Evolutionary conservation across 2,113 vertebrate species (phyloP).

Genomic region (Pachypanchax playfairii): DNA sequence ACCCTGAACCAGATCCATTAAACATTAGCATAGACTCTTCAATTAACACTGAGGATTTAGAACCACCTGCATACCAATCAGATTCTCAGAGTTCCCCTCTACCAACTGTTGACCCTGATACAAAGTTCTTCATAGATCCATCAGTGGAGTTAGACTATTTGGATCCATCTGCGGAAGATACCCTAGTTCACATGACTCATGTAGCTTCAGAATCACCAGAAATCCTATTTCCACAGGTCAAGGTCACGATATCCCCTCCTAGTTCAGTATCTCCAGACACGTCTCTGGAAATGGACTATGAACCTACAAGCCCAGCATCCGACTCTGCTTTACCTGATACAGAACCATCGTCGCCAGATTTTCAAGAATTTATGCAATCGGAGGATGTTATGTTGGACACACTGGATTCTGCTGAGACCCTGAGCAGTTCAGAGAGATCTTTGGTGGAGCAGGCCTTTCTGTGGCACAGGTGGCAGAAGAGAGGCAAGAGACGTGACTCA

Average conservation of each 20-base stretch:
- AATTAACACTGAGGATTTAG: conserved; percentile 53
- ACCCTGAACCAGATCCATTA: conserved; percentile 72
- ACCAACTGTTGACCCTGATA: conserved; percentile 22
- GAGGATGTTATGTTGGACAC: conserved; percentile 41
- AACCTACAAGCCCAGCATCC: conserved; percentile 25
- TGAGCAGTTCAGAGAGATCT: conserved; percentile 52
- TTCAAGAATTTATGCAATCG: conserved; percentile 49
- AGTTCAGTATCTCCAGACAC: conserved; percentile 72
- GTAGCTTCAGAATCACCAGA: conserved; percentile 5
- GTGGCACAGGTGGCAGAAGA: conserved; percentile 77
- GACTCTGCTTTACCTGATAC: conserved; percentile 24
- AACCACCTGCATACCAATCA: conserved; percentile 49
- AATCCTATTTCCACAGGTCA: conserved; percentile 47
- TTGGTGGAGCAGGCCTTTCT: conserved; percentile 67
- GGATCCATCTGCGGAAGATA: conserved; percentile 50
- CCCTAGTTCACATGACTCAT: conserved; percentile 27
- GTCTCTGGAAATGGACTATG: conserved; percentile 65
- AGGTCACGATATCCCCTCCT: conserved; percentile 71
- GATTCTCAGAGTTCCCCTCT: conserved; percentile 44
- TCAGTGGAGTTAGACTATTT: conserved; percentile 41
- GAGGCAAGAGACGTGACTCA: conserved; percentile 47
- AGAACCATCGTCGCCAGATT: conserved; percentile 46
- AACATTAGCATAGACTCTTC: conserved; percentile 60
- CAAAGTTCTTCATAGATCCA: conserved; percentile 16
- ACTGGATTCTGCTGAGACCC: conserved; percentile 36